Conservation (phyloP, 2,888 invertebrate species). For the Aradus depressus region DNA sequence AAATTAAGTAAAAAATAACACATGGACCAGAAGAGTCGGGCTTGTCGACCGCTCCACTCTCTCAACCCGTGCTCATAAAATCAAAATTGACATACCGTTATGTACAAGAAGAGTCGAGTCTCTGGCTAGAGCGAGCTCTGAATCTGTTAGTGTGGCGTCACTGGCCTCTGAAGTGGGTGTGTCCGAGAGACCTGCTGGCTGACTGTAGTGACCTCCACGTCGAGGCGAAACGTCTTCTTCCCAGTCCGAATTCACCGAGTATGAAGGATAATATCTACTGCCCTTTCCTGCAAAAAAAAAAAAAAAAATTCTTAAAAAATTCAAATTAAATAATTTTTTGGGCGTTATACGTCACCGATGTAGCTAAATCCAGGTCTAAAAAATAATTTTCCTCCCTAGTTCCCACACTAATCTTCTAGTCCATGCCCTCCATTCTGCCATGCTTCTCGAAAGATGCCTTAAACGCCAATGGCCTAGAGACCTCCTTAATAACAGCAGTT, state of each 20-base stretch:
- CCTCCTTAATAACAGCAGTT: no score
- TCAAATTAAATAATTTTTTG: not conserved
- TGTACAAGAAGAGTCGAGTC: conserved; percentile 71
- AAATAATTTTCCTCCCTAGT: no score
- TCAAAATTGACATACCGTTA: conserved; percentile 70
- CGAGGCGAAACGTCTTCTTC: conserved; percentile 48
- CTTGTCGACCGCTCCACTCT: no score
- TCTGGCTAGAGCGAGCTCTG: conserved; percentile 68
- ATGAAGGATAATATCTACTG: conserved; percentile 69
- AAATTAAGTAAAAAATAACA: no score
- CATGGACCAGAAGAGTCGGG: no score
- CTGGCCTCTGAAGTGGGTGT: conserved; percentile 74
- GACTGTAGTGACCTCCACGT: conserved; percentile 40
- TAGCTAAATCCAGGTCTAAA: no score
- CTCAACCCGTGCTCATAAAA: no score
- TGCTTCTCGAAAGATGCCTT: no score
- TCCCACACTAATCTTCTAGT: no score
- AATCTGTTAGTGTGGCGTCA: conserved; percentile 73
- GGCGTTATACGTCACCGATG: no score
- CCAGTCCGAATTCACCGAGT: conserved; percentile 66
- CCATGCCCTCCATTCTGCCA: no score
- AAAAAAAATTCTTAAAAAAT: conserved; percentile 8
- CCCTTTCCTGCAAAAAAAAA: conserved; percentile 50
- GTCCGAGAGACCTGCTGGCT: conserved; percentile 56
- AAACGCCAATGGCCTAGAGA: no score